Percentiles rank a stretch among this genome's conserved stretches.
phyloP scores from a whole-genome alignment of 2,888 invertebrate species.

The Acleris sparsana region DNA sequence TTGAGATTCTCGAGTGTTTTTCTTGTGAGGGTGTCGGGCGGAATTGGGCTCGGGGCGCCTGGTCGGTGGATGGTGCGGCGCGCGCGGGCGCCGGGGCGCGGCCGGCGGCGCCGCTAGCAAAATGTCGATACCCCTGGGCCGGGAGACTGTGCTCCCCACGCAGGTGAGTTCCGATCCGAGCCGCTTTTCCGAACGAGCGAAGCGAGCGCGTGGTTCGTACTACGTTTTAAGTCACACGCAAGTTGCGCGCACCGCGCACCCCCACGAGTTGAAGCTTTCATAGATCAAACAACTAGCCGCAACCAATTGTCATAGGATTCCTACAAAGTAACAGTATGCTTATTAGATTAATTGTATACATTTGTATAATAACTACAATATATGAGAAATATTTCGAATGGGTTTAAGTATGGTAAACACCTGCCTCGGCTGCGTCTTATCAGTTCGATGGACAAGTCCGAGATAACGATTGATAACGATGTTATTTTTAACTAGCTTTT shows the following conservation, averaged over 20 bases:
- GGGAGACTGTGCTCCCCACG: conserved; percentile 79
- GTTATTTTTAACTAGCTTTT: conserved; percentile 31
- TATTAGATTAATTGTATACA: conserved; percentile 2
- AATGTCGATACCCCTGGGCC: conserved; percentile 82
- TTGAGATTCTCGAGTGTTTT: conserved; percentile 70
- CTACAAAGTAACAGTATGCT: neutral
- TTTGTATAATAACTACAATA: conserved; percentile 10
- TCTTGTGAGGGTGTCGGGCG: conserved; percentile 62
- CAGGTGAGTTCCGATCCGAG: conserved; percentile 69
- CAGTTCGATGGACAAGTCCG: conserved; percentile 27
- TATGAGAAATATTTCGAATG: conserved; percentile 22
- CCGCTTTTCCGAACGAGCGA: conserved; percentile 46
- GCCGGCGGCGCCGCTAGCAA: conserved; percentile 81
- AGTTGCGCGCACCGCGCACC: conserved; percentile 6
- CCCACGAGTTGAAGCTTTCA: neutral
- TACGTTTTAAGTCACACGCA: neutral
- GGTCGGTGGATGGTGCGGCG: conserved; percentile 77
- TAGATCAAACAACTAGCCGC: conserved; percentile 18
- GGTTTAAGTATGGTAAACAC: conserved; percentile 22
- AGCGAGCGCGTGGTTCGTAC: conserved; percentile 38
- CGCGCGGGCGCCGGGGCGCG: conserved; percentile 80
- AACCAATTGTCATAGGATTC: neutral
- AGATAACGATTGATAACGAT: conserved; percentile 33
- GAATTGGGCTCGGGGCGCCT: conserved; percentile 59
- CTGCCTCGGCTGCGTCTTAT: conserved; percentile 22